phyloP scores from a whole-genome alignment of 2,113 vertebrate genomes.

The Collichthys lucidus region DNA sequence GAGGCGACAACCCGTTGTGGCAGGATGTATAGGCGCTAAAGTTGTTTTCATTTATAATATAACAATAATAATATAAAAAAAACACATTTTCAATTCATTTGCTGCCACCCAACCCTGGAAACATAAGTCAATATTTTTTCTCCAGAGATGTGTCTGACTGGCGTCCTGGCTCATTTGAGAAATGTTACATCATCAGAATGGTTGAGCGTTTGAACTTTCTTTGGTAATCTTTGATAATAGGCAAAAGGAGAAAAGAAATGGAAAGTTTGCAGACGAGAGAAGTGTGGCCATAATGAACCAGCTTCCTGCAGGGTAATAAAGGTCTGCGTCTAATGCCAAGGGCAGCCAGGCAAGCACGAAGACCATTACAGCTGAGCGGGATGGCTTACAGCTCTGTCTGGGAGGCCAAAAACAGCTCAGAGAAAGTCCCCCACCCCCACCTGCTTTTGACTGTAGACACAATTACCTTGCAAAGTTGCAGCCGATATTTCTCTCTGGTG shows the following conservation, averaged over 20 bases:
- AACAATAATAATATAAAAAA: constrained; percentile 29
- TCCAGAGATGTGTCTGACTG: constrained; percentile 55
- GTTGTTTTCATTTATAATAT: constrained; percentile 51
- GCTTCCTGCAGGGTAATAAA: constrained; percentile 78
- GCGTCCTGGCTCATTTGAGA: constrained; percentile 65
- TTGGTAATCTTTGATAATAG: constrained; percentile 75
- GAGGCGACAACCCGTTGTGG: constrained; percentile 29
- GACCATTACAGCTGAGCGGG: constrained; percentile 73
- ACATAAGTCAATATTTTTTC: constrained; percentile 35
- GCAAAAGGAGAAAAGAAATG: constrained; percentile 46
- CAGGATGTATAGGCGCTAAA: constrained; percentile 28
- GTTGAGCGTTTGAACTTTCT: constrained; percentile 68
- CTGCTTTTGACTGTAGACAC: constrained; percentile 49
- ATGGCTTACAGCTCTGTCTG: constrained; percentile 68
- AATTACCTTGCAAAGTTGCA: constrained; percentile 57
- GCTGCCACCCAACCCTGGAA: constrained; percentile 22
- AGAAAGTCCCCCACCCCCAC: constrained; percentile 11
- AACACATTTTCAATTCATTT: constrained; percentile 40
- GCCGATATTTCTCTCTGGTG: constrained; percentile 45
- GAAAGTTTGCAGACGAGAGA: constrained; percentile 68
- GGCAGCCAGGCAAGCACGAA: constrained; percentile 77
- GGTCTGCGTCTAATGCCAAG: constrained; percentile 76
- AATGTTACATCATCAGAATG: constrained; percentile 51
- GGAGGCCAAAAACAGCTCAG: constrained; percentile 62
- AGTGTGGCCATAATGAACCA: constrained; percentile 70